A percentile compares a stretch with the other conserved stretches of the same genome.
Evolutionary conservation across 1,140 invertebrate genomes (phyloP).

Genomic region (Trigoniulus corallinus): DNA sequence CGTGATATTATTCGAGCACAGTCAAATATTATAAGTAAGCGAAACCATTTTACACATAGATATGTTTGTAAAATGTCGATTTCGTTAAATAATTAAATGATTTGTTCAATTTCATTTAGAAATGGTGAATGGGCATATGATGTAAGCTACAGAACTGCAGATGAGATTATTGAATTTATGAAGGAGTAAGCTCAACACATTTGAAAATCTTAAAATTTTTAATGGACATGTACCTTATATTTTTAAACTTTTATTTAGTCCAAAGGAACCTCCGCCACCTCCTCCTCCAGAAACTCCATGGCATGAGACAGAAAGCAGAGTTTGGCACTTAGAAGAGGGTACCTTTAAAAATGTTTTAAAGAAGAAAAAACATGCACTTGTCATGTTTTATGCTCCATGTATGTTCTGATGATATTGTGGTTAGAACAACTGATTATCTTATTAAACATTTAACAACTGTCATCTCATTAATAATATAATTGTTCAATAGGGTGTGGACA

Average conservation of each 20-base stretch:
- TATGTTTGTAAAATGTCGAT: background rate
- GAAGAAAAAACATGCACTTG: slow-evolving; percentile 54
- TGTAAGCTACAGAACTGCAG: slow-evolving; percentile 49
- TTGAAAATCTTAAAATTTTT: background rate
- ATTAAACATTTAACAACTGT: background rate
- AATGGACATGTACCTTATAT: slow-evolving; percentile 3
- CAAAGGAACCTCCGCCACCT: slow-evolving; percentile 58
- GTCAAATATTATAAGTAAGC: slow-evolving; percentile 24
- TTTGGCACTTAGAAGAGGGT: slow-evolving; percentile 53
- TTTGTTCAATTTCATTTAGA: slow-evolving; percentile 19
- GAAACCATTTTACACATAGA: background rate
- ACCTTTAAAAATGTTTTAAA: slow-evolving; percentile 46
- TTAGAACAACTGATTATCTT: background rate
- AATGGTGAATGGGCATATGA: slow-evolving; percentile 58
- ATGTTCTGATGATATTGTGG: slow-evolving; percentile 24
- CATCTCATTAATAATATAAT: slow-evolving; percentile 1
- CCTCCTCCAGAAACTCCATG: slow-evolving; percentile 59
- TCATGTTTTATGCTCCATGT: slow-evolving; percentile 89
- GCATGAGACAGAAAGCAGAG: slow-evolving; percentile 48
- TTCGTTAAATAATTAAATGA: slow-evolving; percentile 9
- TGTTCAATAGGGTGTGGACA: slow-evolving; percentile 67
- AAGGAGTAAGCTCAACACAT: slow-evolving; percentile 38
- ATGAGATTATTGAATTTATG: slow-evolving; percentile 66
- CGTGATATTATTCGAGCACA: slow-evolving; percentile 8
- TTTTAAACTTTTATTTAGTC: too few relatives aligned